Evolutionary conservation across 2,888 invertebrate species (phyloP).

Genomic region (Cartodere bifasciata): DNA sequence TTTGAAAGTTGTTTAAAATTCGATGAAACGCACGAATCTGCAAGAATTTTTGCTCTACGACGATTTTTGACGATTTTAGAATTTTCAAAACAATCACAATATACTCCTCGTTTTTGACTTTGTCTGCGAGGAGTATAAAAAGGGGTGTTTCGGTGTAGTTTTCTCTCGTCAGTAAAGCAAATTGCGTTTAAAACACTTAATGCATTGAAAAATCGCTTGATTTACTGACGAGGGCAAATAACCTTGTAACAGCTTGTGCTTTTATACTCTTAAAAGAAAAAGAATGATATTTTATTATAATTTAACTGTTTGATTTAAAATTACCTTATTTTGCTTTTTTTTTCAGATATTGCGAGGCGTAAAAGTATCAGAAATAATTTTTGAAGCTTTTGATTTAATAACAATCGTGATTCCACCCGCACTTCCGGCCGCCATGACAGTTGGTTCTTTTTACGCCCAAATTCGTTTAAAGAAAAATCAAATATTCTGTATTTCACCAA

Average conservation of each 20-base stretch:
- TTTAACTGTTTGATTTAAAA: slow-evolving; percentile 1
- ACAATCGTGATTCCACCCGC: slow-evolving; percentile 94
- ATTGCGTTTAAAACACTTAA: too few species aligned
- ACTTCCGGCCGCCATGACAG: slow-evolving; percentile 92
- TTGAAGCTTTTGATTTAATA: slow-evolving; percentile 83
- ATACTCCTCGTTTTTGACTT: too few species aligned
- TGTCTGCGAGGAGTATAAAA: too few species aligned
- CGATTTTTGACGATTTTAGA: too few species aligned
- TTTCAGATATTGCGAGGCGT: slow-evolving; percentile 47
- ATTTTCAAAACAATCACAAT: too few species aligned
- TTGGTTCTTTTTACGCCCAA: slow-evolving; percentile 87
- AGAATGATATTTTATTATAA: not conserved
- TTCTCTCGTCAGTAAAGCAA: too few species aligned
- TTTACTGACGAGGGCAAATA: not conserved
- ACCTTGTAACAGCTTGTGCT: not conserved
- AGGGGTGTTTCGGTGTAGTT: too few species aligned
- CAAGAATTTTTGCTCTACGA: too few species aligned
- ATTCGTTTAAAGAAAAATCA: slow-evolving; percentile 59
- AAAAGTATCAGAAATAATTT: slow-evolving; percentile 47
- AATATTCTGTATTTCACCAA: slow-evolving; percentile 85
- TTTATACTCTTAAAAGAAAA: too few species aligned
- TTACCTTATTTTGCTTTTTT: slow-evolving; percentile 11
- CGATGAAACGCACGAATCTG: too few species aligned
- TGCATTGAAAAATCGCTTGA: too few species aligned
- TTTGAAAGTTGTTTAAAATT: too few species aligned